Evolutionary conservation across 2,113 vertebrate species (phyloP), one percentile per base, ranked within the genome.

Genomic region (Mastomys natalensis): DNA sequence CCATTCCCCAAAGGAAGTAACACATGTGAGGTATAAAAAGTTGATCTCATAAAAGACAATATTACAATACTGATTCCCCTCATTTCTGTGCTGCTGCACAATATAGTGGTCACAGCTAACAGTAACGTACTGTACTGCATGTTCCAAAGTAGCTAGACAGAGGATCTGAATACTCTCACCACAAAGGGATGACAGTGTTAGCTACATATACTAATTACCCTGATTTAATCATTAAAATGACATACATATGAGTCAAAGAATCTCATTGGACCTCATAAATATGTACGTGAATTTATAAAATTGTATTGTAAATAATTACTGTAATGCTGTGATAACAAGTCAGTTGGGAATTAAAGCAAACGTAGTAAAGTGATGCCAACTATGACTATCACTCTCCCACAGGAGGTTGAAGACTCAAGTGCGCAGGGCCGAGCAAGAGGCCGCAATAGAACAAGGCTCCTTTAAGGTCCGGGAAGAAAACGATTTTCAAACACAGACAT

Each of bases 401-500:
- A 34, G 62, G 22, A 48, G 19, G 31, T 2, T 5, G 8, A 84
- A 11, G 34, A 7, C 7, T 48, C 9, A 26, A 29, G 7, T 12
- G 0, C 17, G 9, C 81, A 90, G 51, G 17, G 91, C 1, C 31
- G 37, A 68, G n/a, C 15, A 86, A 86, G 95, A 91, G 45, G 9
- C 12, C 5, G 29, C 60, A 10, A 45, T 4, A 26, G n/a, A 90
- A 62, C 24, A 26, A 31, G 19, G 45, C 68, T 45, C n/a, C 24
- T 70, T 77, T 40, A 68, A 24, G 37, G 15, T 37, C n/a, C 82
- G 29, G 9, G 40, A 60, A 9, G 5, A 34, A 74, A 66, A 72
- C 55, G 24, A 22, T 77, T 94, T 89, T 88, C 76, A 74, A 95
- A 90, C 45, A 68, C 31, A 87, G 70, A 74, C 15, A 51, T 40